phyloP scores from a whole-genome alignment of 2,113 vertebrate species.

The Apodemus sylvaticus region DNA sequence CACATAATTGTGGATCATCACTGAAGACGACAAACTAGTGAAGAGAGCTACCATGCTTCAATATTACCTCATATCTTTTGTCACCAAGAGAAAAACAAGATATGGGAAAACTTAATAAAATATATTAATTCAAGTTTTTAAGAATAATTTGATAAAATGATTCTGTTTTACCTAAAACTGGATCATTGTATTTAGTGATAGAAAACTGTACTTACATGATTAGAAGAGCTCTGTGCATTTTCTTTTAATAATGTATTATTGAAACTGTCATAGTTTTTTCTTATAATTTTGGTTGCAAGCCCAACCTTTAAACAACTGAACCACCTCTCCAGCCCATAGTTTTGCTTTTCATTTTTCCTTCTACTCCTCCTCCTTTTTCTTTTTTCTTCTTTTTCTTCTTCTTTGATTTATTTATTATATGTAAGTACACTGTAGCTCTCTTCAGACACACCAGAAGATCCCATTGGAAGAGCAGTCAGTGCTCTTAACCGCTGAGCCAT shows the following conservation, averaged over 20 bases:
- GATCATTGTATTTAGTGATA: slow-evolving; percentile 22
- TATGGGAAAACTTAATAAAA: neutral
- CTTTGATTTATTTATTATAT: too few relatives aligned
- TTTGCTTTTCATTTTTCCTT: too few relatives aligned
- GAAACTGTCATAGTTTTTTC: neutral
- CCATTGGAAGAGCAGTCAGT: too few relatives aligned
- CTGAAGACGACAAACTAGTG: neutral
- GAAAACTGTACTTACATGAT: neutral
- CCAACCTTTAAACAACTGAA: too few relatives aligned
- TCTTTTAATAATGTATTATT: slow-evolving; percentile 4
- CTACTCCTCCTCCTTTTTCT: too few relatives aligned
- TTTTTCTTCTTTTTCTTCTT: too few relatives aligned
- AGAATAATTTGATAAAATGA: slow-evolving; percentile 8
- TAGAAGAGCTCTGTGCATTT: neutral
- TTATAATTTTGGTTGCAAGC: neutral
- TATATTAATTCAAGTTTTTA: neutral
- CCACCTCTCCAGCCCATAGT: too few relatives aligned
- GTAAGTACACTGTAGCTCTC: too few relatives aligned
- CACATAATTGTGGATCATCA: neutral
- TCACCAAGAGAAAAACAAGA: neutral
- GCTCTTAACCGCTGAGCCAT: too few relatives aligned
- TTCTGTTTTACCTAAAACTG: neutral
- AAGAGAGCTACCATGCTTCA: neutral
- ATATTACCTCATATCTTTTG: neutral
- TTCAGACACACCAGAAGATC: too few relatives aligned